A percentile compares a stretch with the other conserved stretches of the same genome.
Conservation (phyloP, 2,113 vertebrate species). For the Capreolus pygargus region DNA sequence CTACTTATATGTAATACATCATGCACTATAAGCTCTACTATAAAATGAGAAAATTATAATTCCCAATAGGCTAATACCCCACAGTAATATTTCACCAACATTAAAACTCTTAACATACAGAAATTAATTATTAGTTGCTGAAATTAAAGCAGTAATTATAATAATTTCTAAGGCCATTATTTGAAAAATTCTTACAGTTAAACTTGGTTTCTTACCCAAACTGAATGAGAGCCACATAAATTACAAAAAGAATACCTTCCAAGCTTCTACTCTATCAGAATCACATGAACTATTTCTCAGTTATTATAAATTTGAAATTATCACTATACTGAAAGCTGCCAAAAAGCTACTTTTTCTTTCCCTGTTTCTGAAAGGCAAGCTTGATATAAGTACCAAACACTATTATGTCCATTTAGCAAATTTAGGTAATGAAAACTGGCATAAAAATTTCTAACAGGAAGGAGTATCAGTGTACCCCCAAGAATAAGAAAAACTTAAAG, state of each 20-base stretch:
- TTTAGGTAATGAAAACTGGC: background rate
- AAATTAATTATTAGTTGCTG: background rate
- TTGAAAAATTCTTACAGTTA: background rate
- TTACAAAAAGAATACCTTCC: background rate
- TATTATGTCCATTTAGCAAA: background rate
- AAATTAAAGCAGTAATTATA: background rate
- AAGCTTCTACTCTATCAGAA: background rate
- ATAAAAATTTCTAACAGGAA: background rate
- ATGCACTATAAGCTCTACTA: background rate
- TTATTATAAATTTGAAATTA: background rate
- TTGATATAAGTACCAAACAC: background rate
- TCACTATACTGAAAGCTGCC: background rate
- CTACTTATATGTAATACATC: background rate
- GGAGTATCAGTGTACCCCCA: background rate
- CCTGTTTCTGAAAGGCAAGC: background rate
- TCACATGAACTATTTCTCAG: background rate
- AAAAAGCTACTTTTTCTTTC: background rate
- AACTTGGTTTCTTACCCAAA: background rate
- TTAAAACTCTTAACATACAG: background rate
- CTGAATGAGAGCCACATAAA: background rate
- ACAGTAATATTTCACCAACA: background rate
- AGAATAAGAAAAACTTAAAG: background rate
- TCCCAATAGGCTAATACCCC: background rate
- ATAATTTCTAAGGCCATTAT: background rate
- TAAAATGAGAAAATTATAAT: background rate